Evolutionary conservation across 1,140 invertebrate genomes (phyloP), one percentile per base, ranked within the genome.

Genomic region (Ericerus pela): DNA sequence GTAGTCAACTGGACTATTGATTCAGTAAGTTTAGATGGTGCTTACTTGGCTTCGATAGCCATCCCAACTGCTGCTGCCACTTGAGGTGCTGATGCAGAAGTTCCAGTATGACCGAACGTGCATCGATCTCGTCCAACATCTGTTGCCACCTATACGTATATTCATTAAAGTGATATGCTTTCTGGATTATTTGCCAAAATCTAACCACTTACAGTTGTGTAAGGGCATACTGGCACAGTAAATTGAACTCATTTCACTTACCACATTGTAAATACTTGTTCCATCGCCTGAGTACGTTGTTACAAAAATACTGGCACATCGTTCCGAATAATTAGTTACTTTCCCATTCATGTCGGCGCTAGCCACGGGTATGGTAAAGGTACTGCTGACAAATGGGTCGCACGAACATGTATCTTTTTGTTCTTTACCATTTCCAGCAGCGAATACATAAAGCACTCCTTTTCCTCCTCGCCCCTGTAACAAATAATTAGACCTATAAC

Each of bases 361-460:
- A 28, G 86, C 88, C 33, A 96, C 84, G 3, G 76, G 84, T 59
- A 95, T 74, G 0, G 91, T 93, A 69, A 87, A 91, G 58, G 92
- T 82, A 64, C 81, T 89, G 41, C 83, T 82, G 1, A 82, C 77
- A 69, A 85, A 96, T 56, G 91, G 91, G 68, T 95, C 91, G 69
- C 87, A 92, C 61, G 88, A 88, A 65, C 91, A 95, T 68, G 88
- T 85, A 69, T 96, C 91, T 20, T 75, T 76, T 54, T 79, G 76
- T 22, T 76, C 77, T 11, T 90, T 90, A 1, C 92, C 92, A 66
- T 96, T 95, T 2, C 92, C 91, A 20, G 84, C 85, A 1, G 91
- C 92, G 88, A 90, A 96, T 1, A 95, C 83, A 70, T 85, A 95
- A 60, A 95, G 88, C 5, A 75, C 77, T 0, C 91, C 92, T 68